Percentiles rank a stretch among this genome's conserved stretches.
These are phyloP conservation scores for Actias luna DNA, from an alignment of 2,888 invertebrate species.

Conservation along the genomic window DNA sequence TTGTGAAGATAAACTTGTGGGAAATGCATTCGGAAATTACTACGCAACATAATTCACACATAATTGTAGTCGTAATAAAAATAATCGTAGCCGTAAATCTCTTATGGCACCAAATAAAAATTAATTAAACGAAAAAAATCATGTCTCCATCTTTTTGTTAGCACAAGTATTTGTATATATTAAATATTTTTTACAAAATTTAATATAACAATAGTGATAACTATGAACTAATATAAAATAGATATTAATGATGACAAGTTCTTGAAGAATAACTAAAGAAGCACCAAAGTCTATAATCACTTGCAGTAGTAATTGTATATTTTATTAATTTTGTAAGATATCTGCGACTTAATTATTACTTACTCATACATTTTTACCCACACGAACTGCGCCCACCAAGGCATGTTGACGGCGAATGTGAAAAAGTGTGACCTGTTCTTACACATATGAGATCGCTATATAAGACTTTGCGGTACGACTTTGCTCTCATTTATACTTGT, in stretches of 20 bases:
- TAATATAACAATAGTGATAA: neutral
- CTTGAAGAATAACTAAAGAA: neutral
- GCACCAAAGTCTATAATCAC: neutral
- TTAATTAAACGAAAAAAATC: neutral
- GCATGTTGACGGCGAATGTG: constrained; percentile 65
- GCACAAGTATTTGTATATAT: neutral
- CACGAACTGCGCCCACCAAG: constrained; percentile 66
- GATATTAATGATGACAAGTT: neutral
- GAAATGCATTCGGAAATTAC: neutral
- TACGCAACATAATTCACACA: neutral
- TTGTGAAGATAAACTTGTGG: neutral
- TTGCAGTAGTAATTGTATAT: neutral
- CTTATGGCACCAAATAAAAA: neutral
- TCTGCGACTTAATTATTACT: constrained; percentile 32
- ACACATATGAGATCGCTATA: constrained; percentile 80
- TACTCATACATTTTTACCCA: constrained; percentile 36
- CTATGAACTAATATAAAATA: neutral
- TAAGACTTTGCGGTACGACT: constrained; percentile 72
- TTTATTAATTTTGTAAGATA: constrained; percentile 4
- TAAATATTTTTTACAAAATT: neutral
- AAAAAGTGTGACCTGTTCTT: constrained; percentile 79
- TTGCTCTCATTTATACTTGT: constrained; percentile 80
- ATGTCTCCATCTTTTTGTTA: neutral
- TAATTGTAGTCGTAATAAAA: neutral
- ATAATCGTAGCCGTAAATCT: neutral